phyloP scores from a whole-genome alignment of 2,797 vertebrate genomes.

The Tamandua tetradactyla region DNA sequence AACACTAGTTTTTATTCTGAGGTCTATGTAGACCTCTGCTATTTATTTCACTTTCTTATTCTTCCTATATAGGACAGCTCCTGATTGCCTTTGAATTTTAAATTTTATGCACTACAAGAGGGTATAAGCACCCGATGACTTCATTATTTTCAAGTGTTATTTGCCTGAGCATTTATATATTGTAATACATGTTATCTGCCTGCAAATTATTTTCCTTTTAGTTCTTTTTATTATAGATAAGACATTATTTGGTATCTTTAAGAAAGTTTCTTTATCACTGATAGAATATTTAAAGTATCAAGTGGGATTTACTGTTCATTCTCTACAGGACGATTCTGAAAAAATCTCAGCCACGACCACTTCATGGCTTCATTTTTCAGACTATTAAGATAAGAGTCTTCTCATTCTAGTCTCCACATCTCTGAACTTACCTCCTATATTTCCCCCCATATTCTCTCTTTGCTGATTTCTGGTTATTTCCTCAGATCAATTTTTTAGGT shows the following conservation, averaged over 20 bases:
- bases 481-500: neutral
- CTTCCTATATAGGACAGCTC: neutral
- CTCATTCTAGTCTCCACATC: neutral
- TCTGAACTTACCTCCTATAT: neutral
- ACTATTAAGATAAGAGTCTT: neutral
- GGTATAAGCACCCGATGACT: neutral
- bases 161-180: neutral
- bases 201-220: conserved; percentile 21
- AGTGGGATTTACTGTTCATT: neutral
- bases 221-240: conserved; percentile 2
- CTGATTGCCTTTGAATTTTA: neutral
- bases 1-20: neutral
- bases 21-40: neutral
- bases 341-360: neutral
- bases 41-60: neutral
- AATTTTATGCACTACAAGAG: neutral
- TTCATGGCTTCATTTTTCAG: neutral
- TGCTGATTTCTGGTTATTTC: neutral
- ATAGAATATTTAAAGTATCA: neutral
- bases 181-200: neutral
- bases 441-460: neutral
- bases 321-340: neutral
- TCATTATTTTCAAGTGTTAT: neutral
- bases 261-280: neutral
- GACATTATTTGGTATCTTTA: neutral